Percentiles rank a stretch among this genome's conserved stretches.
phyloP scores from a whole-genome alignment of 2,797 vertebrate species.

The Ctenopoma kingsleyae region DNA sequence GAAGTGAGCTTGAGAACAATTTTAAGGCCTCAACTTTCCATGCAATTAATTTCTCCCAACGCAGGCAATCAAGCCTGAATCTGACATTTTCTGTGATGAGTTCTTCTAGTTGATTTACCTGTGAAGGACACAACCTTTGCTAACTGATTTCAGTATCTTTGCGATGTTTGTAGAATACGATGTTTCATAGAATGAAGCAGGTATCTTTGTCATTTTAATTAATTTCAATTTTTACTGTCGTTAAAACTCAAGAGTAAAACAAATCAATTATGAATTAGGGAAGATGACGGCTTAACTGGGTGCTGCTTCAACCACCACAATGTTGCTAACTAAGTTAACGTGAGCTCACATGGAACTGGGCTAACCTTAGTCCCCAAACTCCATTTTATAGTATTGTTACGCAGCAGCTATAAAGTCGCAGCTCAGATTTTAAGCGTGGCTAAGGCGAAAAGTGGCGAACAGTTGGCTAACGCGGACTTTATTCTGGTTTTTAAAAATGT shows the following conservation, averaged over 20 bases:
- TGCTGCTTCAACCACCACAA: neutral
- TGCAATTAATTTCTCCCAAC: neutral
- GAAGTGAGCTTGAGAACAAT: neutral
- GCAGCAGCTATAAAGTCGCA: neutral
- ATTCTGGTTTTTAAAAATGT: conserved; percentile 27
- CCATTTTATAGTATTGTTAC: neutral
- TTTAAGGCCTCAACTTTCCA: neutral
- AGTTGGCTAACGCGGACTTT: neutral
- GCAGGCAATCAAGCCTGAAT: neutral
- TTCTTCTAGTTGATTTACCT: neutral
- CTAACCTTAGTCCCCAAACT: conserved; percentile 12
- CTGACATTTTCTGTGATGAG: neutral
- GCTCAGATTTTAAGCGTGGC: rapidly evolving
- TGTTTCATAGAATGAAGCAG: too few relatives aligned
- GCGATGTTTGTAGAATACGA: neutral
- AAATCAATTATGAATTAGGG: neutral
- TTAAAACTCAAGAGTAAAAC: neutral
- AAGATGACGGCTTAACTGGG: neutral
- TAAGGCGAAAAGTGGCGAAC: rapidly evolving
- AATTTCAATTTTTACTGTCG: neutral
- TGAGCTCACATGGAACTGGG: conserved; percentile 33
- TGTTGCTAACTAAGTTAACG: conserved; percentile 38
- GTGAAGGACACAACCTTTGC: neutral
- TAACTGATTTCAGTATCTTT: neutral
- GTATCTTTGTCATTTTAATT: neutral